phyloP scores from a whole-genome alignment of 2,113 vertebrate genomes.

The Amphilophus citrinellus region DNA sequence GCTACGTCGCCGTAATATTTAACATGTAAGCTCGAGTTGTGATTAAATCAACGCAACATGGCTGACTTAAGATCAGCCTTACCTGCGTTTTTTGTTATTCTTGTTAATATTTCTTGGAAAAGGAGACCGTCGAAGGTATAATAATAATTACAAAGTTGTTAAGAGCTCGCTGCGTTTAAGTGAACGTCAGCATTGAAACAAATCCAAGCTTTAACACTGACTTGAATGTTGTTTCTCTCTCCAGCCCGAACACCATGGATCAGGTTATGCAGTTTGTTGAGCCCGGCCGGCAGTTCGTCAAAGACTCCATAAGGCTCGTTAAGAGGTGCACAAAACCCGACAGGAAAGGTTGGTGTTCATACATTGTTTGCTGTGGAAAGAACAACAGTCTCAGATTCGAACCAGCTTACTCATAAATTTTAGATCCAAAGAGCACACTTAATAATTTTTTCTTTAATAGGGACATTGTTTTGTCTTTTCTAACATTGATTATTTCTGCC shows the following conservation, averaged over 20 bases:
- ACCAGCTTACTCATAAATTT: neutral
- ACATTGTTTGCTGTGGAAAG: neutral
- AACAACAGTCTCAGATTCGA: neutral
- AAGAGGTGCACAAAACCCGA: slow-evolving; percentile 99
- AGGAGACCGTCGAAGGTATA: rapidly evolving
- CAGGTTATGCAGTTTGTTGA: slow-evolving; percentile 99
- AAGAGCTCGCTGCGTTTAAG: neutral
- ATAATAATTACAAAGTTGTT: neutral
- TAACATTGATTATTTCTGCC: neutral
- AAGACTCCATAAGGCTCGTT: slow-evolving; percentile 97
- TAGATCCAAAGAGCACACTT: neutral
- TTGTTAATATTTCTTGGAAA: neutral
- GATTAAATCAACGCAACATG: neutral
- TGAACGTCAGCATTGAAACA: slow-evolving; percentile 50
- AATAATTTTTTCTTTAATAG: neutral
- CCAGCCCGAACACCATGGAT: slow-evolving; percentile 85
- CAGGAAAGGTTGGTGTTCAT: slow-evolving; percentile 88
- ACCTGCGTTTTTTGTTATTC: neutral
- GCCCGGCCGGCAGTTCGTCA: slow-evolving; percentile 96
- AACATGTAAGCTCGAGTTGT: neutral
- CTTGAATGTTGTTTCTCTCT: neutral
- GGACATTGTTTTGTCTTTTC: neutral
- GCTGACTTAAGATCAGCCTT: neutral
- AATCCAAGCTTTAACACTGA: neutral
- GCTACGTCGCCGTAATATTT: neutral